These are phyloP conservation scores for Cherax destructor DNA, from an alignment of 1,140 invertebrate genomes.

Conservation along the genomic window DNA sequence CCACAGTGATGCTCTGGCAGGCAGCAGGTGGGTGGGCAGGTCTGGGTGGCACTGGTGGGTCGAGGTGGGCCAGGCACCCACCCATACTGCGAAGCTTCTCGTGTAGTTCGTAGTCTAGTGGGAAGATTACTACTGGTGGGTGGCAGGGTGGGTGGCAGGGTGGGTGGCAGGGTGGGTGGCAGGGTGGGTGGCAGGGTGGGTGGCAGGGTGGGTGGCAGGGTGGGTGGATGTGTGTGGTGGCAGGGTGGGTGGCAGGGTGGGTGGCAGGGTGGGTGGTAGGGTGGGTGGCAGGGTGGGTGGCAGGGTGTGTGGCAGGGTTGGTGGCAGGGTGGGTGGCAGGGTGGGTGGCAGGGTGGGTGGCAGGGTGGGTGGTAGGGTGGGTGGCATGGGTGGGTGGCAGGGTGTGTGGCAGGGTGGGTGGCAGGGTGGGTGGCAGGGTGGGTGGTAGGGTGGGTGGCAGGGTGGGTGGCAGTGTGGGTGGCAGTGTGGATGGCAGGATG, in stretches of 20 bases:
- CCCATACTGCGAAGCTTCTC: neutral
- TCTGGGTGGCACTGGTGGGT: neutral
- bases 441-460: neutral
- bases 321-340: neutral
- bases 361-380: neutral
- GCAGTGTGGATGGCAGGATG: neutral
- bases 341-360: neutral
- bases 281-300: neutral
- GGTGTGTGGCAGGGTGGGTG: neutral
- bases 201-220: neutral
- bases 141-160: neutral
- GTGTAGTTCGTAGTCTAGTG: conserved; percentile 27
- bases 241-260: too few relatives aligned
- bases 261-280: neutral
- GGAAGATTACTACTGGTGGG: neutral
- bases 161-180: neutral
- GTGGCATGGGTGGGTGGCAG: neutral
- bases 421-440: neutral
- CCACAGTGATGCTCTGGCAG: conserved; percentile 19
- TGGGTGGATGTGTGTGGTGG: neutral
- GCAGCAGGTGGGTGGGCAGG: conserved; percentile 3
- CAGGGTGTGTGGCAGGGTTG: neutral
- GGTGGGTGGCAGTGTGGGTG: neutral
- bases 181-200: neutral
- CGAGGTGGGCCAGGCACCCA: neutral